Evolutionary conservation across 2,888 invertebrate genomes (phyloP).

Genomic region (Pelosia muscerda): DNA sequence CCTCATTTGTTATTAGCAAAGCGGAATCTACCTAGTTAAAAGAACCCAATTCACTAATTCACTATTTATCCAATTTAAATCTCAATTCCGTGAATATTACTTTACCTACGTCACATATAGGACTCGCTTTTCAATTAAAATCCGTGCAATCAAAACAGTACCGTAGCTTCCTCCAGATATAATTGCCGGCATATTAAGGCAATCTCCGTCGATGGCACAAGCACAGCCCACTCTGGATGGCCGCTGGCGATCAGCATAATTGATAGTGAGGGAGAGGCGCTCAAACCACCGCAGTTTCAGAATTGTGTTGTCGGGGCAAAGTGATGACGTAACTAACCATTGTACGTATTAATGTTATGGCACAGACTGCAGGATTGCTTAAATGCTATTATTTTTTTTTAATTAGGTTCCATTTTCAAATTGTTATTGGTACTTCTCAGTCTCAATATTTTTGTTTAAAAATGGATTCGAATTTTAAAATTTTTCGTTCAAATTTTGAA

Average conservation of each 20-base stretch:
- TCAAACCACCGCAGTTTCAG: not conserved
- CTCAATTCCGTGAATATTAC: not conserved
- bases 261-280: constrained; percentile 21
- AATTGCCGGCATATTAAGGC: constrained; percentile 55
- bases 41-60: not conserved
- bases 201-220: constrained; percentile 54
- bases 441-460: too few relatives aligned
- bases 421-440: too few relatives aligned
- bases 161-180: constrained; percentile 37
- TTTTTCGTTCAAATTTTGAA: not conserved
- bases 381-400: not conserved
- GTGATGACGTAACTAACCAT: constrained; percentile 9
- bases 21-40: not conserved
- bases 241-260: constrained; percentile 49
- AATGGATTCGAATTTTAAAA: too few relatives aligned
- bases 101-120: constrained; percentile 6
- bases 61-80: not conserved
- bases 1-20: not conserved
- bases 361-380: not conserved
- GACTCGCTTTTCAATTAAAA: constrained; percentile 11
- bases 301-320: constrained; percentile 6
- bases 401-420: not conserved
- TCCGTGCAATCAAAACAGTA: constrained; percentile 35
- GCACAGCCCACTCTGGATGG: constrained; percentile 27
- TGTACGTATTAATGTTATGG: not conserved